Base-by-base conservation (phyloP, 2,113 vertebrate genomes). In the Neodontobutis hainanensis region DNA sequence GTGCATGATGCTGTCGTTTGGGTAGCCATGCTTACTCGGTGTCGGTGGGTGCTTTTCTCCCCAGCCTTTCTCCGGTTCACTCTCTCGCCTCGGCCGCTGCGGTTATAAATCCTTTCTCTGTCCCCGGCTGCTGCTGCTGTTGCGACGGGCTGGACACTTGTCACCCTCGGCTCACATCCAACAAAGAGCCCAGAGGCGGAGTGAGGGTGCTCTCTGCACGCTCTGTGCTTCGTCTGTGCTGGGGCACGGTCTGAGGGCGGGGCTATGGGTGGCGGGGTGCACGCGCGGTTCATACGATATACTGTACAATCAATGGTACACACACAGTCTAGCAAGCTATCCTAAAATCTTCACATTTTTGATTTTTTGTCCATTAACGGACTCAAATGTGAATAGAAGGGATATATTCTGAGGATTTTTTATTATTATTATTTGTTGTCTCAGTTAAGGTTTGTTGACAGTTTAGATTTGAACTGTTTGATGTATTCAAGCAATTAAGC, bases 1-100 rank as follows among this genome's bases (percentile, higher is more conserved):
- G 96, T 98, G 82, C 93, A 93, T 58, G 93, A 86, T 75, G 85
- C 93, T 89, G 92, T 93, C 86, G 89, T 92, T 86, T 92, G 88
- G 80, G 93, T 92, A 81, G 94, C 93, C 95, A 96, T 97, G 91
- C 92, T 93, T 70, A 76, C 67, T 66, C 57, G 65, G 61, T 61
- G 64, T 80, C 65, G 61, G 66, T 80, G 81, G 80, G 80, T 81
- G 72, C 71, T 68, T 73, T 60, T 58, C 46, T 62, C 57, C 77
- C 45, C 58, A 27, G 19, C 71, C 57, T 52, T 47, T 79, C 60
- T 14, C 57, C 67, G 52, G 38, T 53, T 75, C 50, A 11, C 66
- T 75, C 55, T 11, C 63, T 81, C 63, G 61, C 69, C 67, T 65
- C 11, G 43, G 64, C 60, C 52, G 78, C 86, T 55, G 52, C 50